phyloP scores from a whole-genome alignment of 2,113 vertebrate species.

The Cavia aperea region DNA sequence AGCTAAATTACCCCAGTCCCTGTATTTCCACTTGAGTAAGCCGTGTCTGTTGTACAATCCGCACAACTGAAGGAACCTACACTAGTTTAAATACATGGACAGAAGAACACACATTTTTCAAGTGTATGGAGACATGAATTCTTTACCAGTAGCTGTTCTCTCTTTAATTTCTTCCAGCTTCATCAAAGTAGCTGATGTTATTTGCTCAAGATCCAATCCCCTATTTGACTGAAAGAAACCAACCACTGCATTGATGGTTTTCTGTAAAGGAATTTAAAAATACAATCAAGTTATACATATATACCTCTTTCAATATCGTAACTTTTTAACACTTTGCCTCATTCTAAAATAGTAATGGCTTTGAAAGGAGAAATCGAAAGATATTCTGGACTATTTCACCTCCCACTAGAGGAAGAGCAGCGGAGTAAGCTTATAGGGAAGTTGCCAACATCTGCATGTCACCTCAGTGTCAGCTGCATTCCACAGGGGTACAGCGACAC shows the following conservation, averaged over 20 bases:
- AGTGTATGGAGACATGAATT: background rate
- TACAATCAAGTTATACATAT: background rate
- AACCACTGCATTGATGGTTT: conserved; percentile 88
- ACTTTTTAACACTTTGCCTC: background rate
- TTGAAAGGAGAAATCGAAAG: background rate
- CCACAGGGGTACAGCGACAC: background rate
- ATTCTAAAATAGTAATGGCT: background rate
- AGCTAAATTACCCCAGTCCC: background rate
- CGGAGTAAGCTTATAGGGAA: background rate
- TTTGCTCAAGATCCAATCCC: conserved; percentile 88
- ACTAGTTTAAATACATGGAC: conserved; percentile 9
- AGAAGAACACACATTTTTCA: background rate
- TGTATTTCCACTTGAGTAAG: background rate
- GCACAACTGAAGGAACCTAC: background rate
- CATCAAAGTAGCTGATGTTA: conserved; percentile 91
- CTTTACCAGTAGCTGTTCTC: conserved; percentile 88
- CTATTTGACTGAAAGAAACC: conserved; percentile 90
- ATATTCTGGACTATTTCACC: background rate
- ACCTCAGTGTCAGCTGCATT: background rate
- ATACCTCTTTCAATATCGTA: background rate
- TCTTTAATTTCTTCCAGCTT: conserved; percentile 98
- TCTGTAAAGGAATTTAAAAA: conserved; percentile 72
- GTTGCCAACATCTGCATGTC: background rate
- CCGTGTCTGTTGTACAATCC: background rate
- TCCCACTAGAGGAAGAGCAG: background rate